Evolutionary conservation across 2,888 invertebrate species (phyloP), one percentile per base, ranked within the genome.

Genomic region (Drosophila recens): DNA sequence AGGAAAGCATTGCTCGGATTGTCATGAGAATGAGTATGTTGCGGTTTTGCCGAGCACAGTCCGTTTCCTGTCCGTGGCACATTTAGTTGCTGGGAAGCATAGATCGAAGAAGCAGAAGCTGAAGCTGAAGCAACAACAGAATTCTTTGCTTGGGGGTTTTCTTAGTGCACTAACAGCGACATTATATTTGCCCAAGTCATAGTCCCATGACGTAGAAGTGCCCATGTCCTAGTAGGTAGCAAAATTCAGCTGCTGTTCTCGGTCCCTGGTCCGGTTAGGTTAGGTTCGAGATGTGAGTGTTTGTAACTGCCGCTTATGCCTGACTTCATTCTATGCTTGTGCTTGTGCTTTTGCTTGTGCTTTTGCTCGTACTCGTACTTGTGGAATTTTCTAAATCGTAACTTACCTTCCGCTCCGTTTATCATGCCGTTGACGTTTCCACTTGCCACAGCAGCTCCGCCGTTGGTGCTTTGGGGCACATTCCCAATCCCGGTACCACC

Each of bases 341-440:
- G 66, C 71, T 71, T 11, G 34, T 53, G 17, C 43, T 62, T 40
- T 34, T 69, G 43, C 30, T 27, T 27, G 27, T 27, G 27, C 27
- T 27, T 27, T 27, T 27, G 27, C 74, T 86, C 86, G 79, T 81
- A 76, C 54, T 57, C 48, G 63, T 65, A 65, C 75, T 86, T 87
- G 80, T 81, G 79, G 80, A 82, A 89, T 89, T 90, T 90, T 89
- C 75, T 80, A 84, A 83, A 85, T 84, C 87, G 85, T 90, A 89
- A 91, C 91, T 90, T 91, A 91, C 91, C 91, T 91, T 91, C 91
- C 82, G 90, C 90, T 89, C 89, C 90, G 89, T 90, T 91, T 87
- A 89, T 82, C 80, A 90, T 82, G 80, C 81, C 81, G 90, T 91
- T 91, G 82, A 81, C 78, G 79, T 85, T 83, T 80, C 85, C 89